Conservation (phyloP, 2,888 invertebrate species). For the Gerris lacustris region DNA sequence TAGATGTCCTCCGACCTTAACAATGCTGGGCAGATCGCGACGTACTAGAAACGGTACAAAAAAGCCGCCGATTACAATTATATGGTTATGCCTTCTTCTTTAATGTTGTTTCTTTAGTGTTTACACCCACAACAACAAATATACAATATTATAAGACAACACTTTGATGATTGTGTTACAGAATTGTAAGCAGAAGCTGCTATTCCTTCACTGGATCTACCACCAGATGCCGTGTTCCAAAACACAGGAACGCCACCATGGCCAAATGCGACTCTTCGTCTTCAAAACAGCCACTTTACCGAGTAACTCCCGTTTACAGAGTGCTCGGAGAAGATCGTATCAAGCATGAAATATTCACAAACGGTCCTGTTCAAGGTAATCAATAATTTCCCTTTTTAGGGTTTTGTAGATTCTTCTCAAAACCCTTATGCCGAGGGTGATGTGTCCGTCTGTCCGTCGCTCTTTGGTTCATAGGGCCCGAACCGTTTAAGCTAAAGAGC, state of each 20-base stretch:
- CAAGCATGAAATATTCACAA: constrained; percentile 78
- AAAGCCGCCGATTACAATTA: no score
- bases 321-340: constrained; percentile 68
- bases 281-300: constrained; percentile 44
- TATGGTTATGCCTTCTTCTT: no score
- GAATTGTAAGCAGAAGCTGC: constrained; percentile 73
- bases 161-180: constrained; percentile 37
- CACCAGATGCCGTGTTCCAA: constrained; percentile 52
- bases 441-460: no score
- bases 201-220: constrained; percentile 61
- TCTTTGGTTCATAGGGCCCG: no score
- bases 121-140: no score
- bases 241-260: constrained; percentile 29
- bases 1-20: no score
- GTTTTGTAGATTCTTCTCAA: no score
- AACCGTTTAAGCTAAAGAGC: no score
- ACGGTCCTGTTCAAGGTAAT: constrained; percentile 84
- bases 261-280: constrained; percentile 1
- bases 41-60: no score
- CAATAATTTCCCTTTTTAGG: not conserved
- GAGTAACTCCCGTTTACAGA: constrained; percentile 62
- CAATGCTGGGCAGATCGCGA: no score
- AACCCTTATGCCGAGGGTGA: no score
- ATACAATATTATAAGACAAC: not conserved
- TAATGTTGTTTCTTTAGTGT: no score